These are phyloP conservation scores for Cyrtodaria siliqua DNA, from an alignment of 2,888 invertebrate species.

Conservation along the genomic window DNA sequence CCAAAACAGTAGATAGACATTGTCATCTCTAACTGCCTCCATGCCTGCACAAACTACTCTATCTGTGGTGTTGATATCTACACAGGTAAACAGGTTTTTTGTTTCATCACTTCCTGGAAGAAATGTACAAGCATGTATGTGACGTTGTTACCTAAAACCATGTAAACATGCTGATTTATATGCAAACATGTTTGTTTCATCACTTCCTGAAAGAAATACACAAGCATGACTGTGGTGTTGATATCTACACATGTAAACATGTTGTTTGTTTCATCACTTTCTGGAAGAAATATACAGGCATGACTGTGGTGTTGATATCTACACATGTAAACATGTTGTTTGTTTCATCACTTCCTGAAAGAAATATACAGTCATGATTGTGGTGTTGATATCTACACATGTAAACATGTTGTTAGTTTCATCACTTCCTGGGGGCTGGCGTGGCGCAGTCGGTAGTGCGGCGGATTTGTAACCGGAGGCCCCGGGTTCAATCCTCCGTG, in stretches of 20 bases:
- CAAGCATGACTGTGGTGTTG: slow-evolving; percentile 74
- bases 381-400: slow-evolving; percentile 74
- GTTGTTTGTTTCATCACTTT: slow-evolving; percentile 55
- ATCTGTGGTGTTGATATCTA: slow-evolving; percentile 77
- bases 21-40: slow-evolving; percentile 63
- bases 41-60: slow-evolving; percentile 77
- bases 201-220: too few relatives aligned
- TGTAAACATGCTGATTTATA: too few relatives aligned
- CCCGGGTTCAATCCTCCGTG: too few relatives aligned
- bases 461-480: too few relatives aligned
- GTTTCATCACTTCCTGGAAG: slow-evolving; percentile 67
- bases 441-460: too few relatives aligned
- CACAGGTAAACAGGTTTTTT: slow-evolving; percentile 66
- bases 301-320: slow-evolving; percentile 75
- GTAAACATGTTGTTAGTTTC: slow-evolving; percentile 64
- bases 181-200: too few relatives aligned
- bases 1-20: slow-evolving; percentile 76
- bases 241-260: slow-evolving; percentile 73
- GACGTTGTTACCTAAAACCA: too few relatives aligned
- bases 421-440: too few relatives aligned
- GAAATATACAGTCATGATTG: too few relatives aligned
- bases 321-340: slow-evolving; percentile 69
- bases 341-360: too few relatives aligned
- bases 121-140: slow-evolving; percentile 15
- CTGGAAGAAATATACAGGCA: too few relatives aligned